These are phyloP conservation scores for Meriones psammophilus DNA, from an alignment of 2,797 vertebrate genomes.

Conservation along the genomic window DNA sequence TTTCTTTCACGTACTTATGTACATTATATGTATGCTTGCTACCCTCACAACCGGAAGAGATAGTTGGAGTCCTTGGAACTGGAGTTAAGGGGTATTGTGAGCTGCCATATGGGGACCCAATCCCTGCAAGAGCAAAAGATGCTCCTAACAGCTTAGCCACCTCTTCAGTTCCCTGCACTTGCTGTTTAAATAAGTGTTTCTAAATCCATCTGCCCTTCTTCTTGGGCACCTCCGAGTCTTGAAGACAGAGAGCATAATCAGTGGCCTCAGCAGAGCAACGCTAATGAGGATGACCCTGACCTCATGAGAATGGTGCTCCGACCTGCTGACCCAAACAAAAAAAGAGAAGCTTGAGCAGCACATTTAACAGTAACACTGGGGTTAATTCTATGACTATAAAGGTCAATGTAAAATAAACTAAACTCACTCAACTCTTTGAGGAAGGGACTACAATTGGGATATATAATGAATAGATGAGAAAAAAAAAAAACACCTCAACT, in stretches of 20 bases:
- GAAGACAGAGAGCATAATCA: conserved; percentile 25
- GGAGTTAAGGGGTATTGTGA: not conserved
- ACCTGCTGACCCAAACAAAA: conserved; percentile 44
- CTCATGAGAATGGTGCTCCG: conserved; percentile 49
- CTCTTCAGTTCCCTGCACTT: not conserved
- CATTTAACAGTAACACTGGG: conserved; percentile 58
- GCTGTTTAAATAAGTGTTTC: conserved; percentile 56
- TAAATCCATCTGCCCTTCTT: conserved; percentile 48
- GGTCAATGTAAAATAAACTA: conserved; percentile 72
- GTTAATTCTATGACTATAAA: conserved; percentile 68
- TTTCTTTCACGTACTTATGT: not conserved
- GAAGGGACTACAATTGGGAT: no score
- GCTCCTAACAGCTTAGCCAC: not conserved
- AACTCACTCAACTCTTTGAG: not conserved
- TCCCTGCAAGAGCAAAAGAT: not conserved
- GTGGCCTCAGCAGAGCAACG: conserved; percentile 39
- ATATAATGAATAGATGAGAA: not conserved
- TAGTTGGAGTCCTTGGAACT: not conserved
- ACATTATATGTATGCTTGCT: no score
- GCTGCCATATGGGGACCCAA: not conserved
- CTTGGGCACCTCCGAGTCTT: conserved; percentile 42
- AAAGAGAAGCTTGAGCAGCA: conserved; percentile 52
- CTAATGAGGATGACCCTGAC: conserved; percentile 80
- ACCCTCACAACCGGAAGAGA: no score
- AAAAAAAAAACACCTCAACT: not conserved